Conservation (phyloP, 1,140 invertebrate genomes). For the Nixonia krombeini region DNA sequence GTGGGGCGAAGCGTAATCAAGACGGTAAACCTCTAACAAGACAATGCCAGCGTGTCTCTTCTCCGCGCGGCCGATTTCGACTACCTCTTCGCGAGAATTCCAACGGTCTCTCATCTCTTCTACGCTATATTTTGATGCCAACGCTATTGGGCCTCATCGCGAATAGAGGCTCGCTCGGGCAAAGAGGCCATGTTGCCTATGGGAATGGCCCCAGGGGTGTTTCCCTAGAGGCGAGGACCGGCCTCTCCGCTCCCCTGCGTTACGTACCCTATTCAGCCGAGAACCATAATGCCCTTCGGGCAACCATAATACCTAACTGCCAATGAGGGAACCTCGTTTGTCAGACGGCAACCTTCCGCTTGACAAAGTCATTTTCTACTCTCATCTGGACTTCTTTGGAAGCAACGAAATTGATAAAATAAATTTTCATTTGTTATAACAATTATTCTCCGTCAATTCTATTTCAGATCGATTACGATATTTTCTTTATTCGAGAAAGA, state of each 20-base stretch:
- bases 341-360: conserved; percentile 11
- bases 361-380: conserved; percentile 7
- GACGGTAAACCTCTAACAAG: conserved; percentile 51
- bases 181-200: conserved; percentile 60
- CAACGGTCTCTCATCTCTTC: conserved; percentile 50
- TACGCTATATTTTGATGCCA: conserved; percentile 41
- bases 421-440: no score
- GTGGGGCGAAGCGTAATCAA: conserved; percentile 1
- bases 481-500: no score
- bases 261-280: conserved; percentile 39
- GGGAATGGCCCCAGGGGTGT: conserved; percentile 67
- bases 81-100: conserved; percentile 58
- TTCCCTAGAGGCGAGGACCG: conserved; percentile 55
- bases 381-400: no score
- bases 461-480: no score
- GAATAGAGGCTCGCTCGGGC: conserved; percentile 28
- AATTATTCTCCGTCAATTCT: no score
- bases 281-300: conserved; percentile 36
- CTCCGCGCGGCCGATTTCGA: conserved; percentile 55
- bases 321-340: conserved; percentile 16
- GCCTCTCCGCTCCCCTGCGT: conserved; percentile 50
- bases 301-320: conserved; percentile 30
- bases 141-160: conserved; percentile 38
- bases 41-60: conserved; percentile 50
- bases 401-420: no score